phyloP scores from a whole-genome alignment of 1,140 invertebrate species.

The Colletes latitarsis region DNA sequence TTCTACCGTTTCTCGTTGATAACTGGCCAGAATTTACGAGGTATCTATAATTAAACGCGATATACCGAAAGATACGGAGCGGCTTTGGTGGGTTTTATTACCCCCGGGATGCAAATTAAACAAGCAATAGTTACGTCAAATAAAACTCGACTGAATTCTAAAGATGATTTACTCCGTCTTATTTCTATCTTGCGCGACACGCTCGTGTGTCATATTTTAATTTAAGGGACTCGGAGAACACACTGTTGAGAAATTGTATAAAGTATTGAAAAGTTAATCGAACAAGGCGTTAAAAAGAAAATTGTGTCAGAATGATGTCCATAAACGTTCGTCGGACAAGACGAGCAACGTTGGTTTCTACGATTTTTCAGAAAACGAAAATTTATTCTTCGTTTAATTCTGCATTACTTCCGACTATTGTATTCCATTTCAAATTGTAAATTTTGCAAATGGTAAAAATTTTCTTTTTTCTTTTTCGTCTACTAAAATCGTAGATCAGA shows the following conservation, averaged over 20 bases:
- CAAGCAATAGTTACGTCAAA: background rate
- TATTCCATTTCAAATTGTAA: no score
- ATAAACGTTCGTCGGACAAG: no score
- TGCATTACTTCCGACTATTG: no score
- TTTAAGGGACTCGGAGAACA: background rate
- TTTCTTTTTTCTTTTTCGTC: no score
- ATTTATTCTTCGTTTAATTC: no score
- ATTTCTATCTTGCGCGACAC: background rate
- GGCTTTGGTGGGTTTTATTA: background rate
- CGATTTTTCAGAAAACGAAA: no score
- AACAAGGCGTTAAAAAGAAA: no score
- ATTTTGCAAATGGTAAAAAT: no score
- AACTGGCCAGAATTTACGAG: background rate
- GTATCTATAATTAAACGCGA: background rate
- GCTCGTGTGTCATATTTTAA: background rate
- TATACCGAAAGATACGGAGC: constrained; percentile 11
- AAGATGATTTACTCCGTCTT: background rate
- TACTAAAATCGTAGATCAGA: no score
- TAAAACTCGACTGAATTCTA: background rate
- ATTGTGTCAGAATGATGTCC: no score
- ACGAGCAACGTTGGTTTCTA: no score
- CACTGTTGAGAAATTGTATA: background rate
- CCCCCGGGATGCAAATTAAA: background rate
- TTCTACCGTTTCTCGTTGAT: background rate
- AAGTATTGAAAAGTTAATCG: no score